Base-by-base conservation (phyloP, 2,888 invertebrate species). In the Napeogenes inachia region DNA sequence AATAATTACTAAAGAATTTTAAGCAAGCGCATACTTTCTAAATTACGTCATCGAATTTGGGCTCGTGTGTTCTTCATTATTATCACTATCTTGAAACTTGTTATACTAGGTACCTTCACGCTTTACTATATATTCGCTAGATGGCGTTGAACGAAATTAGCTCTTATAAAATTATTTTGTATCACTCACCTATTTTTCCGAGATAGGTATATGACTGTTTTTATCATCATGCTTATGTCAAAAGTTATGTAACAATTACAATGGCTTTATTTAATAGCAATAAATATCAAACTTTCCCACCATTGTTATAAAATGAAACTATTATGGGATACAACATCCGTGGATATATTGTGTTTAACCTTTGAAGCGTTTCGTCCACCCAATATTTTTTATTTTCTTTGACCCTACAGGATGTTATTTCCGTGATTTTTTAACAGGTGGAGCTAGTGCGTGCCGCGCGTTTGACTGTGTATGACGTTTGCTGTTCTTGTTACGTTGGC, bases 21-120 rank as follows among this genome's bases (percentile, higher is more conserved):
- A 82, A 84, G 78, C 81, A 83, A 80, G 75, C 78, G 72, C 83
- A 85, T 87, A 82, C 86, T 87, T 89, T 86, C 83, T 78, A 80
- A 80, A 81, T 85, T 82, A 84, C 87, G 87, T 89, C 87, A 88
- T 74, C 66, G 70, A 78, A 81, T 80, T 87, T 87, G 75, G 84
- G 82, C 66, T 65, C 66, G 56, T 62, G 65, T 60, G 50, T 60
- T 61, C 63, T 61, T 60, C 46, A 45, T 57, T 60, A 61, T 69
- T 60, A 58, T 58, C 46, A 57, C 45, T 60, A 46, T 47, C 53
- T 62, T 30, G 33, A 57, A 63, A 57, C 54, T 60, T 57, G 57
- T 63, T 60, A 47, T 42, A 54, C 54, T 56, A 59, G 60, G 54
- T 58, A 50, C 46, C 59, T 54, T 45, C 35, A n/a, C 57, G 58